A percentile compares a stretch with the other conserved stretches of the same genome.
Evolutionary conservation across 2,113 vertebrate genomes (phyloP).

Genomic region (Serilophus lunatus): DNA sequence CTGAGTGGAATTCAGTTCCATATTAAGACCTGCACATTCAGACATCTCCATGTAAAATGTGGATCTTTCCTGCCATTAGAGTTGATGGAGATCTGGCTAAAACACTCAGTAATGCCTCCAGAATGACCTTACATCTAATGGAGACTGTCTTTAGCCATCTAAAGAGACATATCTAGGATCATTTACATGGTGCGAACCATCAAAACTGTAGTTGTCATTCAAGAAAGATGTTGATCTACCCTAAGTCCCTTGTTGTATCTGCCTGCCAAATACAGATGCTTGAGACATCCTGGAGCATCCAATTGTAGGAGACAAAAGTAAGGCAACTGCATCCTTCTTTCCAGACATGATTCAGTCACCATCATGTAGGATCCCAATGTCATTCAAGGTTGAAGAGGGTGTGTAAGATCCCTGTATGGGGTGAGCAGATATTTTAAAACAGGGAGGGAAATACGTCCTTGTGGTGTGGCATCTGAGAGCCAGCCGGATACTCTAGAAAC

Average conservation of each 20-base stretch:
- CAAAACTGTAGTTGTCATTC: background rate
- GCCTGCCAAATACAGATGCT: background rate
- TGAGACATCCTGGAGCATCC: background rate
- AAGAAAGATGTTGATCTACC: background rate
- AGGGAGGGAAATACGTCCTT: background rate
- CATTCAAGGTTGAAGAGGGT: background rate
- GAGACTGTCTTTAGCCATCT: background rate
- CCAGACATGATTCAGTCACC: background rate
- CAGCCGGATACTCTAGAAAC: background rate
- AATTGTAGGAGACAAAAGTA: background rate
- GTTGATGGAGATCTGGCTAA: background rate
- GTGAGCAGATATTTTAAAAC: background rate
- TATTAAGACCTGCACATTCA: background rate
- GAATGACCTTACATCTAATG: background rate
- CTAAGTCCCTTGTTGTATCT: background rate
- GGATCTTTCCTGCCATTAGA: background rate
- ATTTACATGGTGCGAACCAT: background rate
- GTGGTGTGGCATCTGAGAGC: background rate
- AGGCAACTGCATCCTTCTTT: background rate
- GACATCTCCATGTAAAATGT: background rate
- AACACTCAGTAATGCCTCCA: background rate
- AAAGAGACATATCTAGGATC: background rate
- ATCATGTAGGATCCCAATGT: background rate
- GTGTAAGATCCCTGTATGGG: fast-evolving
- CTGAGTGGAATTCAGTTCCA: background rate